Conservation (phyloP, 1,140 invertebrate species). For the Ostrea edulis region DNA sequence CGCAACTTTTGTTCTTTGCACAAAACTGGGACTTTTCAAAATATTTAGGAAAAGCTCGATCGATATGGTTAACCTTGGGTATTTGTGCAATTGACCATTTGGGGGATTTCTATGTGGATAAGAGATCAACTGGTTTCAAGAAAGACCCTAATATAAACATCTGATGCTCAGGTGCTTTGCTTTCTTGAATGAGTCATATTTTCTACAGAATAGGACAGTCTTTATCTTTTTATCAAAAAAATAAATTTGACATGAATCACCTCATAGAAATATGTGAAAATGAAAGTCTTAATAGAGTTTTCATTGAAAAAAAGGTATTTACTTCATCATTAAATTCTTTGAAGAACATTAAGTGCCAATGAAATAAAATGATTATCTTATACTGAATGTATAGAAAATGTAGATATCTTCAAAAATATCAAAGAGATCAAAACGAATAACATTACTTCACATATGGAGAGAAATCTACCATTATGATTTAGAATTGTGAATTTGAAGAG, state of each 20-base stretch:
- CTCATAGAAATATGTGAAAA: not conserved
- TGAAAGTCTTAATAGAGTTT: not conserved
- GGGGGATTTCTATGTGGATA: slow-evolving; percentile 23
- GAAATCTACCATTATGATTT: no score
- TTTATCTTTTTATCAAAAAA: slow-evolving; percentile 35
- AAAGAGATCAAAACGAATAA: no score
- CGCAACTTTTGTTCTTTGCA: slow-evolving; percentile 34
- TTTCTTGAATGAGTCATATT: slow-evolving; percentile 36
- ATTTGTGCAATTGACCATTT: slow-evolving; percentile 31
- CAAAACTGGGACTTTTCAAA: not conserved
- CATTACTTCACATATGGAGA: no score
- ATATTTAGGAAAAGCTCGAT: slow-evolving; percentile 20
- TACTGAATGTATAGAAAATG: no score
- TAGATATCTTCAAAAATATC: no score
- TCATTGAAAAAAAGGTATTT: no score
- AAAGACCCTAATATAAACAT: slow-evolving; percentile 37
- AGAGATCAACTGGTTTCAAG: slow-evolving; percentile 37
- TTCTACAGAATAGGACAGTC: slow-evolving; percentile 3
- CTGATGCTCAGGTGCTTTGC: slow-evolving; percentile 30
- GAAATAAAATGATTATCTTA: no score
- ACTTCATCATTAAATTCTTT: no score
- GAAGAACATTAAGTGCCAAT: no score
- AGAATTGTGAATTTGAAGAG: no score
- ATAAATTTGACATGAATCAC: slow-evolving; percentile 15
- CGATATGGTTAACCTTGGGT: slow-evolving; percentile 17